These are phyloP conservation scores for Phocides pigmalion DNA, from an alignment of 1,140 invertebrate genomes.

Conservation along the genomic window DNA sequence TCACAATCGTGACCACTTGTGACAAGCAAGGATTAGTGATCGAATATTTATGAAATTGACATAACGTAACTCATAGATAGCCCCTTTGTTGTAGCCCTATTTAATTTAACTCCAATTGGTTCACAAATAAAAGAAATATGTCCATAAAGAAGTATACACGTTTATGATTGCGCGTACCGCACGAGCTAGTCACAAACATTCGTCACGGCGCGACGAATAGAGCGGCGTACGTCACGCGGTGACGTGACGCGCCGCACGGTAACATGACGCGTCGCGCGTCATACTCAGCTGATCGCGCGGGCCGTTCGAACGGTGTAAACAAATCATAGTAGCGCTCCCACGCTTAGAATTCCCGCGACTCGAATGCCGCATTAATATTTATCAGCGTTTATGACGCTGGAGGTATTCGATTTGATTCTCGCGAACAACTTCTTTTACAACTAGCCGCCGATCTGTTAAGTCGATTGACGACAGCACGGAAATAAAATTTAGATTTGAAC, in stretches of 20 bases:
- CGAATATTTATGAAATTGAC: no score
- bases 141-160: no score
- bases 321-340: slow-evolving; percentile 77
- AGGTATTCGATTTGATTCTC: slow-evolving; percentile 4
- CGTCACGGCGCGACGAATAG: slow-evolving; percentile 2
- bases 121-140: no score
- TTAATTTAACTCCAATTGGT: no score
- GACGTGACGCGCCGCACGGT: slow-evolving; percentile 33
- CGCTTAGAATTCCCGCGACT: slow-evolving; percentile 42
- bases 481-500: no score
- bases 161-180: no score
- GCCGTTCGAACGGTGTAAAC: slow-evolving; percentile 61
- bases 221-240: slow-evolving; percentile 18
- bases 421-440: not conserved
- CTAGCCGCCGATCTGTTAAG: not conserved
- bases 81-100: no score
- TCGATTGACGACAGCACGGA: not conserved
- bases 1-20: no score
- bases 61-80: no score
- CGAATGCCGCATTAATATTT: slow-evolving; percentile 43
- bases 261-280: no score
- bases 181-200: not conserved
- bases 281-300: slow-evolving; percentile 68
- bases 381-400: slow-evolving; percentile 24
- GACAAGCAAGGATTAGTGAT: no score